Conservation (phyloP, 2,888 invertebrate genomes). For the Boloria euphrosyne region DNA sequence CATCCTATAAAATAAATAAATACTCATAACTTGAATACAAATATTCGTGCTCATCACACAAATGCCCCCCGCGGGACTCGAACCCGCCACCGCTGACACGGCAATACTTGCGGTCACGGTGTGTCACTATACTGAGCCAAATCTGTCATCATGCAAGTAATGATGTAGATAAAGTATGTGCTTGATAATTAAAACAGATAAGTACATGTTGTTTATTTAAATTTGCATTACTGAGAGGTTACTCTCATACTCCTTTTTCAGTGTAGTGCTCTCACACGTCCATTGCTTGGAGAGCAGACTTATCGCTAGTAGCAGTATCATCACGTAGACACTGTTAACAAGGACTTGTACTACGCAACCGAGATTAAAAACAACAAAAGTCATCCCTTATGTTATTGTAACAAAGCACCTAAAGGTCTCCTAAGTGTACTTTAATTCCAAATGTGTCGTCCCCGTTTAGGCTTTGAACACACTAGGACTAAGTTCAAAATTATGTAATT, state of each 20-base stretch:
- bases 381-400: conserved; percentile 34
- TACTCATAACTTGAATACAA: too few relatives aligned
- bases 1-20: too few relatives aligned
- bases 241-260: conserved; percentile 2
- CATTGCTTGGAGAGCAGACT: conserved; percentile 23
- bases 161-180: too few relatives aligned
- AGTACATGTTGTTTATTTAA: not conserved
- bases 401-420: conserved; percentile 34
- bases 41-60: too few relatives aligned
- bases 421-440: conserved; percentile 39
- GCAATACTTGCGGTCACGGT: too few relatives aligned
- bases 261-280: conserved; percentile 22
- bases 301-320: conserved; percentile 27
- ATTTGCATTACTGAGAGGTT: not conserved
- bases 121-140: too few relatives aligned
- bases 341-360: conserved; percentile 31
- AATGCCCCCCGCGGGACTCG: too few relatives aligned
- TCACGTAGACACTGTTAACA: conserved; percentile 34
- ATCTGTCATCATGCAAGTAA: too few relatives aligned
- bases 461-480: conserved; percentile 13
- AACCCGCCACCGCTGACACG: too few relatives aligned
- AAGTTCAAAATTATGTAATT: not conserved
- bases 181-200: not conserved
- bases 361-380: conserved; percentile 34
- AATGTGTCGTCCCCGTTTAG: conserved; percentile 28